A percentile compares a stretch with the other conserved stretches of the same genome.
Evolutionary conservation across 1,140 invertebrate species (phyloP).

Genomic region (Lasioglossum albipes): DNA sequence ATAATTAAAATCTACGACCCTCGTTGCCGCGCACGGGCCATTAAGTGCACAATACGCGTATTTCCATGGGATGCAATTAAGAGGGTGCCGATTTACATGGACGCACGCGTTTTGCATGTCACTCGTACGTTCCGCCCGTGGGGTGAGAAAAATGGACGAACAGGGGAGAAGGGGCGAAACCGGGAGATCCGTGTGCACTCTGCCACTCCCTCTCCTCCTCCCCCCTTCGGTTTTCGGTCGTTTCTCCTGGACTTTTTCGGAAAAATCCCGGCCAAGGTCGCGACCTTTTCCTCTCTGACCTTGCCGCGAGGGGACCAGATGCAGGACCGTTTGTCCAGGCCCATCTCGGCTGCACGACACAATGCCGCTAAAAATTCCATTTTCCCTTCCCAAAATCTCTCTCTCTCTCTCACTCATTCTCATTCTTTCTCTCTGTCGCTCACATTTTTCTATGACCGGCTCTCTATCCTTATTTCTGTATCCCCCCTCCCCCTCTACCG

Average conservation of each 20-base stretch:
- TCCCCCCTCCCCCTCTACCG: conserved; percentile 46
- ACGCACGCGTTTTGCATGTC: conserved; percentile 75
- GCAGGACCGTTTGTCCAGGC: conserved; percentile 58
- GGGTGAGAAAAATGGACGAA: conserved; percentile 57
- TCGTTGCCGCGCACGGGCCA: conserved; percentile 57
- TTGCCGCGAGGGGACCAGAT: conserved; percentile 68
- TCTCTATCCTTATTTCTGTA: conserved; percentile 39
- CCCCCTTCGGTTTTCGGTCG: conserved; percentile 1
- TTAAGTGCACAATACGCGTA: conserved; percentile 69
- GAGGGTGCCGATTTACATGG: conserved; percentile 71
- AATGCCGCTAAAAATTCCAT: conserved; percentile 65
- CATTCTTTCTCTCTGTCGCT: too few species aligned
- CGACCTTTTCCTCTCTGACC: conserved; percentile 68
- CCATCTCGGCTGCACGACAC: conserved; percentile 54
- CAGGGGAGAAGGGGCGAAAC: conserved; percentile 26
- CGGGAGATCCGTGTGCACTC: neutral
- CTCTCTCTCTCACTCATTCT: neutral
- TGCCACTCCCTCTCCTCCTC: neutral
- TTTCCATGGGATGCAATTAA: conserved; percentile 72
- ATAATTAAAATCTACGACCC: conserved; percentile 63
- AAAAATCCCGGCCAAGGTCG: conserved; percentile 74
- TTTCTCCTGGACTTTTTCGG: conserved; percentile 70
- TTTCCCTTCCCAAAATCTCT: conserved; percentile 48
- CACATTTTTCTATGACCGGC: neutral
- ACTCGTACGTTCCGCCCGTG: conserved; percentile 60